Evolutionary conservation across 1,140 invertebrate genomes (phyloP), one percentile per base, ranked within the genome.

Genomic region (Galleria mellonella): DNA sequence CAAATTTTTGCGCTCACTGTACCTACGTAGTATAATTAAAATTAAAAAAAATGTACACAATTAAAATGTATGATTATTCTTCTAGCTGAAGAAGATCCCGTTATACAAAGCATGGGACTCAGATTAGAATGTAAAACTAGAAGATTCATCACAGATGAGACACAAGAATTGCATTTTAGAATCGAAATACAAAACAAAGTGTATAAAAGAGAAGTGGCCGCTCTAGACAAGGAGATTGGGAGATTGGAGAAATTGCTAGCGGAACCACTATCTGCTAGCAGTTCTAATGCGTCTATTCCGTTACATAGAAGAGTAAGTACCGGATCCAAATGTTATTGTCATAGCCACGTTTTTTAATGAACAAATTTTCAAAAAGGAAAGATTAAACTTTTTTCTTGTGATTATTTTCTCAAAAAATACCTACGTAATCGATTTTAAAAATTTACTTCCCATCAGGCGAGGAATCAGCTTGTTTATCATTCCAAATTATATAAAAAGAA

Each of bases 161-260:
- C 87, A 32, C 89, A 92, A 57, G 96, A 98, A 66, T 65, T 94
- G 12, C 90, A 93, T 56, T 96, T 94, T 77, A 88, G 96, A 38
- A 94, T 96, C 1, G 94, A 97, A 81, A 94, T 97, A 33, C 95
- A 97, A 78, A 97, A 98, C 74, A 90, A 92, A 55, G 95, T 96
- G 2, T 97, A 96, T 72, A 93, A 92, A 58, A 89, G 92, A 59
- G 94, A 97, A 76, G 89, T 97, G 36, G 89, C 92, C 15, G 91
- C 93, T 45, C 77, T 96, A 35, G 94, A 96, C 66, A 89, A 91
- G 38, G 94, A 97, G 83, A 93, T 96, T 29, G 87, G 88, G 11
- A 89, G 92, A 47, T 83, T 97, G 48, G 93, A 96, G 64, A 91
- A 89, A 45, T 83, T 94, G 54, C 68, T 95, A 12, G 83, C 89